Conservation (phyloP, 30 jellyfish, hydroid and myxozoan species). For the Hydractinia echinata region DNA sequence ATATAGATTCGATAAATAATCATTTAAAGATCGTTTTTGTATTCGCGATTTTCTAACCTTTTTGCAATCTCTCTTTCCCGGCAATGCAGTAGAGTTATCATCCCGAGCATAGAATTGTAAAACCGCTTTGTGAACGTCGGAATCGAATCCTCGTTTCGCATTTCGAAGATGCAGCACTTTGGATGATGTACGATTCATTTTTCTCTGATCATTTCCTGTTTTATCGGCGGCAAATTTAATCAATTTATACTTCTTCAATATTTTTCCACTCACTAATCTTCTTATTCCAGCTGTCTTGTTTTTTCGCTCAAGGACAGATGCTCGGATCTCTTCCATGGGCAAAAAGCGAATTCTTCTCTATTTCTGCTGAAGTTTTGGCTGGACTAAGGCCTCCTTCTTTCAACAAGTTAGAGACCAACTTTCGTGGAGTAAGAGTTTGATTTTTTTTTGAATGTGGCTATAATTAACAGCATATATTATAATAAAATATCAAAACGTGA, state of each 20-base stretch:
- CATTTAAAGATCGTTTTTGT: background rate
- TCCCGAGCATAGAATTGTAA: background rate
- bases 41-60: background rate
- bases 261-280: background rate
- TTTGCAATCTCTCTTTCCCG: conserved; percentile 15
- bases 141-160: conserved; percentile 6
- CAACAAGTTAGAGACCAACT: background rate
- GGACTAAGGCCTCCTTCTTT: background rate
- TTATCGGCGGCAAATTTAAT: background rate
- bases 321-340: background rate
- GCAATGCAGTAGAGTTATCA: conserved; percentile 11
- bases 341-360: background rate
- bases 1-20: background rate
- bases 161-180: background rate
- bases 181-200: background rate
- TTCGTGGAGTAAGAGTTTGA: background rate
- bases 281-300: background rate
- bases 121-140: background rate
- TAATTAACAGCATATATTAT: too few relatives aligned
- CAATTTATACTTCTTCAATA: background rate
- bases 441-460: too few relatives aligned
- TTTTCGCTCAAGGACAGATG: background rate
- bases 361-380: background rate
- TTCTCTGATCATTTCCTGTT: background rate
- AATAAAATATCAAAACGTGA: too few relatives aligned